These are phyloP conservation scores for Calcarius lapponicus DNA, from an alignment of 2,797 vertebrate species.

Conservation along the genomic window DNA sequence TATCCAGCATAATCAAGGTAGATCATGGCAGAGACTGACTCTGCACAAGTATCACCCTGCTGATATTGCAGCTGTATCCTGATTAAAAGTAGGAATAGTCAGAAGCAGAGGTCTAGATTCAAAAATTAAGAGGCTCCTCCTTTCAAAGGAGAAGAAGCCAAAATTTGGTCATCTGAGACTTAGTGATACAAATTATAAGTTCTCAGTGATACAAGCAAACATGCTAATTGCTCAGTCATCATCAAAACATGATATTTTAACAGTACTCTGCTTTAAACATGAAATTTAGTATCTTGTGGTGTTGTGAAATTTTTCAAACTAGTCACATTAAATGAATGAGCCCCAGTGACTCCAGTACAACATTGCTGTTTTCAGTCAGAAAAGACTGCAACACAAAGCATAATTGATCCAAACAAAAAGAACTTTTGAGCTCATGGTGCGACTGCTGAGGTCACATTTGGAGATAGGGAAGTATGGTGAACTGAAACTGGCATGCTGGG, in stretches of 20 bases:
- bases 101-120: neutral
- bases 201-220: neutral
- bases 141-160: neutral
- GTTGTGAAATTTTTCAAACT: neutral
- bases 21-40: neutral
- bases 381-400: neutral
- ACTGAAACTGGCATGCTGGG: neutral
- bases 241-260: neutral
- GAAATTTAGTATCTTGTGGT: neutral
- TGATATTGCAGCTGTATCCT: neutral
- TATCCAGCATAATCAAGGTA: neutral
- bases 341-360: neutral
- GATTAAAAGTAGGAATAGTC: neutral
- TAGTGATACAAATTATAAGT: fast-evolving
- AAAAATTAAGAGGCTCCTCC: neutral
- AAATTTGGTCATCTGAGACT: neutral
- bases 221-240: neutral
- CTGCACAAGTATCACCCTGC: neutral
- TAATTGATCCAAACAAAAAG: constrained; percentile 5
- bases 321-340: neutral
- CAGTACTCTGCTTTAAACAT: neutral
- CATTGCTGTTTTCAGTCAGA: neutral
- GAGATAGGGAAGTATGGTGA: neutral
- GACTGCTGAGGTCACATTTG: constrained; percentile 17
- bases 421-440: neutral